Percentiles rank a stretch among this genome's conserved stretches.
Conservation (phyloP, 2,797 vertebrate species). For the Peromyscus eremicus region DNA sequence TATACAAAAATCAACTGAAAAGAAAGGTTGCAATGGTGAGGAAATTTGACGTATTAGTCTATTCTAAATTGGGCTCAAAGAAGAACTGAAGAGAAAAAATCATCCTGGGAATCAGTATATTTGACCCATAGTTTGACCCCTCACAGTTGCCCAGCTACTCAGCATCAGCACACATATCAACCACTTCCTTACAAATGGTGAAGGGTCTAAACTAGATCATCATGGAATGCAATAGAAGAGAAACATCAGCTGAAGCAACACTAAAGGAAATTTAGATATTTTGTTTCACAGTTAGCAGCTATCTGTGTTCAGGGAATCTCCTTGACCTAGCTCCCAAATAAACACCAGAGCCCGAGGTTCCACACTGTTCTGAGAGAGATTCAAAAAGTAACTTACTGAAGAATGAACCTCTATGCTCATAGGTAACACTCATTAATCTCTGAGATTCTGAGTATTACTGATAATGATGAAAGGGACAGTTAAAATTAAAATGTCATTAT, state of each 20-base stretch:
- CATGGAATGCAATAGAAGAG: background rate
- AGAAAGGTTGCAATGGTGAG: background rate
- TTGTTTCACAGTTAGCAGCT: background rate
- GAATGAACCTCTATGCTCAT: background rate
- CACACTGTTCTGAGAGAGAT: background rate
- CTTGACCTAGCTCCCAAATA: background rate
- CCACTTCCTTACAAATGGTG: background rate
- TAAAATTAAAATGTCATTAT: slow-evolving; percentile 8
- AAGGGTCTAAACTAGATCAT: background rate
- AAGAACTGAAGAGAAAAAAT: background rate
- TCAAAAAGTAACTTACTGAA: background rate
- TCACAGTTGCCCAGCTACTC: background rate
- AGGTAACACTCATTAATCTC: slow-evolving; percentile 32
- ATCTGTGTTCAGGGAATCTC: background rate
- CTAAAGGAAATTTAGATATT: background rate
- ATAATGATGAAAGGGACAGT: slow-evolving; percentile 8
- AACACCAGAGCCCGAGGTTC: background rate
- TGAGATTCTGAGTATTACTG: slow-evolving; percentile 1
- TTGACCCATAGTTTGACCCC: background rate
- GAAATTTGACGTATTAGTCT: slow-evolving; percentile 25
- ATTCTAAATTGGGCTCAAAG: background rate
- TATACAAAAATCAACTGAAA: slow-evolving; percentile 27
- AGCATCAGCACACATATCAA: background rate
- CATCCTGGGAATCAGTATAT: background rate
- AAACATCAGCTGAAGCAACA: background rate